These are phyloP conservation scores for Phylloscopus whistleri DNA, from an alignment of 2,113 vertebrate species.

Conservation along the genomic window DNA sequence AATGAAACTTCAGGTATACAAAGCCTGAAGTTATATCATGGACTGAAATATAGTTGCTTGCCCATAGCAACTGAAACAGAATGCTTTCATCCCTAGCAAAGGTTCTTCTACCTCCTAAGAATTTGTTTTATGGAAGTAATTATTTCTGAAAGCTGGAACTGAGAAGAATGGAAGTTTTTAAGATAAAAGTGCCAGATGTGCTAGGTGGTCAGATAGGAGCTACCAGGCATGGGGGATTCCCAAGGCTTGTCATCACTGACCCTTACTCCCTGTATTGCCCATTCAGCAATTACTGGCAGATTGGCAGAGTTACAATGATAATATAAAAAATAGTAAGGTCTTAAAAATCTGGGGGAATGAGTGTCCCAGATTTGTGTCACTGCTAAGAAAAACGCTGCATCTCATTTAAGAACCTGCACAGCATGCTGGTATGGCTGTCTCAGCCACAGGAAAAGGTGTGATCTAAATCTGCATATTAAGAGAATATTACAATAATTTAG, in stretches of 20 bases:
- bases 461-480: background rate
- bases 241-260: background rate
- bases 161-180: background rate
- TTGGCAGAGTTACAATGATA: background rate
- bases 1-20: background rate
- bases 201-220: background rate
- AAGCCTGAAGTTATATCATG: background rate
- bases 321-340: background rate
- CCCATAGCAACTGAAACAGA: background rate
- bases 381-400: background rate
- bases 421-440: background rate
- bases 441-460: background rate
- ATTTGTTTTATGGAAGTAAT: background rate
- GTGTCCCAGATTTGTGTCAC: background rate
- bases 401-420: background rate
- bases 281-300: background rate
- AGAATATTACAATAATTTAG: background rate
- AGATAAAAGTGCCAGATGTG: background rate
- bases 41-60: background rate
- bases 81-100: background rate
- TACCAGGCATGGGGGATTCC: background rate
- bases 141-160: background rate
- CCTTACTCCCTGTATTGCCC: background rate
- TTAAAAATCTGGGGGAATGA: background rate
- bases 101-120: background rate